phyloP scores from a whole-genome alignment of 2,888 invertebrate genomes.

The Opisthograptis luteolata region DNA sequence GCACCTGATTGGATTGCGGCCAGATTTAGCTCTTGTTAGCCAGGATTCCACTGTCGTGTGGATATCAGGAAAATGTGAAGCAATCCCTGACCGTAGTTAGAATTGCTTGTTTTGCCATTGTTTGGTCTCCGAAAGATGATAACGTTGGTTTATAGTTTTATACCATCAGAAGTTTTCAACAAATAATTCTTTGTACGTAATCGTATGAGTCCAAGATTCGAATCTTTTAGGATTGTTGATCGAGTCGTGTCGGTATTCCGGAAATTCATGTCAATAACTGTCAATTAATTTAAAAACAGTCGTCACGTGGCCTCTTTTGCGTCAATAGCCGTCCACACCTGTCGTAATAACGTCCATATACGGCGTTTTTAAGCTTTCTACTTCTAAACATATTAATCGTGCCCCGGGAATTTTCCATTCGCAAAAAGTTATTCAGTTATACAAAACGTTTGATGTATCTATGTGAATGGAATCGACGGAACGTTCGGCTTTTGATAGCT shows the following conservation, averaged over 20 bases:
- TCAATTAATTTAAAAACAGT: slow-evolving; percentile 14
- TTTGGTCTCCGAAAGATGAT: not conserved
- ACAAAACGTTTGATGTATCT: too few species aligned
- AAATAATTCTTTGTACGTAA: too few species aligned
- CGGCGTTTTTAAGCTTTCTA: slow-evolving; percentile 20
- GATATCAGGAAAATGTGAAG: slow-evolving; percentile 34
- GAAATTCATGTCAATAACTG: slow-evolving; percentile 12
- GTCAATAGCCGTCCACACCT: slow-evolving; percentile 9
- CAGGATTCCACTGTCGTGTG: slow-evolving; percentile 47
- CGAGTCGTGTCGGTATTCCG: slow-evolving; percentile 5
- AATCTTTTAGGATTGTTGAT: slow-evolving; percentile 9
- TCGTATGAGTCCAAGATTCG: not conserved
- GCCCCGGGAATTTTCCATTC: slow-evolving; percentile 7
- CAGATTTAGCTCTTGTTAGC: slow-evolving; percentile 62
- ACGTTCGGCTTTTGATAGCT: slow-evolving; percentile 12
- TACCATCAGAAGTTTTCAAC: too few species aligned
- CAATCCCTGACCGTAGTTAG: slow-evolving; percentile 1
- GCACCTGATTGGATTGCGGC: slow-evolving; percentile 77
- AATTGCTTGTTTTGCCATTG: slow-evolving; percentile 7
- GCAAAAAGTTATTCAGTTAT: too few species aligned
- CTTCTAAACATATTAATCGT: slow-evolving; percentile 7
- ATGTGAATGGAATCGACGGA: not conserved
- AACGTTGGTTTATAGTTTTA: not conserved
- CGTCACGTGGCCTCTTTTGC: slow-evolving; percentile 15
- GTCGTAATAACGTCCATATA: slow-evolving; percentile 21